phyloP scores from a whole-genome alignment of 2,113 vertebrate species.

The Poecile atricapillus region DNA sequence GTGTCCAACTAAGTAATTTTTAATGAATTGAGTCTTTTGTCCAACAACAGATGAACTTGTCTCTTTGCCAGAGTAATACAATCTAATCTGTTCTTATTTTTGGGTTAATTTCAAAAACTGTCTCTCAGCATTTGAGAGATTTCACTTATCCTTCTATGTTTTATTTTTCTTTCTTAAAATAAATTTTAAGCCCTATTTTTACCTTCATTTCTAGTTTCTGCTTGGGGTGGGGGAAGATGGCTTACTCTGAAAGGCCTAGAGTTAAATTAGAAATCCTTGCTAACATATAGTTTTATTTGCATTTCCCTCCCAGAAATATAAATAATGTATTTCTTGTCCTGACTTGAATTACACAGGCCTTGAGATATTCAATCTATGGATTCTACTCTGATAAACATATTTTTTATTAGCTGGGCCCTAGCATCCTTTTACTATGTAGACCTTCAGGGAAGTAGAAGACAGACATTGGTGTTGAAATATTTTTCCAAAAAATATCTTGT shows the following conservation, averaged over 20 bases:
- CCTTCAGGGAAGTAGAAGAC: not conserved
- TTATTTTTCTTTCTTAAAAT: conserved; percentile 53
- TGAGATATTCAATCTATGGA: not conserved
- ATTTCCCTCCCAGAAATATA: conserved; percentile 32
- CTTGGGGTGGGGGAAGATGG: not conserved
- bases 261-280: conserved; percentile 26
- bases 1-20: conserved; percentile 50
- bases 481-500: not conserved
- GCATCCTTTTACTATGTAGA: not conserved
- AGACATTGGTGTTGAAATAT: not conserved
- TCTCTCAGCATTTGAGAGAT: conserved; percentile 7
- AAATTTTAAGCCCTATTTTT: conserved; percentile 18
- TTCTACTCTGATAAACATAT: not conserved
- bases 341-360: not conserved
- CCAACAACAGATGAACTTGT: conserved; percentile 45
- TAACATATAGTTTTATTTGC: conserved; percentile 15
- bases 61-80: conserved; percentile 34
- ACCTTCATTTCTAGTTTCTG: conserved; percentile 21
- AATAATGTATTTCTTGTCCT: conserved; percentile 25
- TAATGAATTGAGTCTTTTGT: conserved; percentile 62
- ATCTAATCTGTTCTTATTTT: conserved; percentile 47
- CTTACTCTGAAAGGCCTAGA: not conserved
- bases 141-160: conserved; percentile 17
- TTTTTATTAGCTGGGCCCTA: not conserved
- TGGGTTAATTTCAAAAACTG: conserved; percentile 57